Evolutionary conservation across 2,888 invertebrate species (phyloP).

Genomic region (Drosophila gaucha): DNA sequence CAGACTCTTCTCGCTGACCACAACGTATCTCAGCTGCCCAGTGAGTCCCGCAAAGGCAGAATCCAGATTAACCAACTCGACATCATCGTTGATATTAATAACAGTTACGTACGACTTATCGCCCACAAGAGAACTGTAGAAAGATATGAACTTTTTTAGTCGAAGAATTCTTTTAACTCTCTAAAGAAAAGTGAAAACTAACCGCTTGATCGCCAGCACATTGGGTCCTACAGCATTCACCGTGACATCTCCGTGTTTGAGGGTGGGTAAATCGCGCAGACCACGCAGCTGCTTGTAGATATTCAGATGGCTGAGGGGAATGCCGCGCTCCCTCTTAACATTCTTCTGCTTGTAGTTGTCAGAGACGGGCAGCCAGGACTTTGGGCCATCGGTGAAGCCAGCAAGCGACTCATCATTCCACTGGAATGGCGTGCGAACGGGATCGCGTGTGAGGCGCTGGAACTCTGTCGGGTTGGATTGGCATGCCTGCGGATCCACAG

Average conservation of each 20-base stretch:
- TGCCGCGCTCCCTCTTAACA: conserved; percentile 85
- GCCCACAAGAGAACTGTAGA: conserved; percentile 60
- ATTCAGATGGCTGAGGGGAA: conserved; percentile 86
- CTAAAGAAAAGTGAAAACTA: conserved; percentile 1
- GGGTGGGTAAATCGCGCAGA: conserved; percentile 84
- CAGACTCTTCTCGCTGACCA: conserved; percentile 77
- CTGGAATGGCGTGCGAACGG: conserved; percentile 88
- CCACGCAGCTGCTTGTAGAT: conserved; percentile 87
- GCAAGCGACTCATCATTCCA: conserved; percentile 86
- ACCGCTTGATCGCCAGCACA: conserved; percentile 85
- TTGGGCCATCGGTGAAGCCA: conserved; percentile 73
- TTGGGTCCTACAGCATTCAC: conserved; percentile 82
- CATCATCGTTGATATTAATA: conserved; percentile 84
- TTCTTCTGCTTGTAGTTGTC: conserved; percentile 87
- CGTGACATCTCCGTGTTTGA: conserved; percentile 86
- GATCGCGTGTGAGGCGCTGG: conserved; percentile 87
- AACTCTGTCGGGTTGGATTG: conserved; percentile 87
- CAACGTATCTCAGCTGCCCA: conserved; percentile 66
- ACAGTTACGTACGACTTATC: conserved; percentile 84
- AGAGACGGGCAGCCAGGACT: conserved; percentile 85
- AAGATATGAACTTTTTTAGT: too few species aligned
- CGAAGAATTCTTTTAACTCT: rapidly evolving
- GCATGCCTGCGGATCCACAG: conserved; percentile 86
- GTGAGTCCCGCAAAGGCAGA: conserved; percentile 62
- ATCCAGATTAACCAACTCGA: conserved; percentile 83